Percentiles rank a stretch among this genome's conserved stretches.
Conservation (phyloP, 2,888 invertebrate genomes). For the Lepidocyrtoides sp. region DNA sequence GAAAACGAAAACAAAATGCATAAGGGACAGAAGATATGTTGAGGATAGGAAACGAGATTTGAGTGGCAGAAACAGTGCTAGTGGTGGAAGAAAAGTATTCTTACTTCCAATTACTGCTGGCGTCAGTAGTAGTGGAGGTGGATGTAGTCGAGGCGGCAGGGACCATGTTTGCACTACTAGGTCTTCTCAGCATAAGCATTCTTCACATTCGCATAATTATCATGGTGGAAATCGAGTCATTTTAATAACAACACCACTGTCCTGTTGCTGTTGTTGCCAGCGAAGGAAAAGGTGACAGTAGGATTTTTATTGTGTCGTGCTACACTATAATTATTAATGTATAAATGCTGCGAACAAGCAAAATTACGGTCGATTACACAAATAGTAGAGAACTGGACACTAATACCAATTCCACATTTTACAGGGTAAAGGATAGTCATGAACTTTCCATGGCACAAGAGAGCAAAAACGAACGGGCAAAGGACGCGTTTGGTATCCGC, state of each 20-base stretch:
- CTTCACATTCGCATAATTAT: constrained; percentile 58
- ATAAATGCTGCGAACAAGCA: background rate
- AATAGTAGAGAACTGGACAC: background rate
- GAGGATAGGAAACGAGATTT: constrained; percentile 13
- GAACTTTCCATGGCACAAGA: constrained; percentile 98
- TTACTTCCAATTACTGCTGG: constrained; percentile 51
- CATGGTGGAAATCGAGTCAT: constrained; percentile 79
- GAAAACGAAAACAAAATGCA: constrained; percentile 2
- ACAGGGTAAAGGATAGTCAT: constrained; percentile 97
- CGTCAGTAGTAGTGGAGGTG: constrained; percentile 7
- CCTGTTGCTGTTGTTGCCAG: constrained; percentile 82
- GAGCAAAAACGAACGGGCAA: constrained; percentile 96
- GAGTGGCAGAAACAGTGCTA: background rate
- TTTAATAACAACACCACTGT: constrained; percentile 81
- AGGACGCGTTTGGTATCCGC: constrained; percentile 98
- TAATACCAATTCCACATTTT: background rate
- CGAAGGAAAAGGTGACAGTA: constrained; percentile 74
- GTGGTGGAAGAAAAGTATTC: constrained; percentile 61
- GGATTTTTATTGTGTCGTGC: background rate
- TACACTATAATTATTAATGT: background rate
- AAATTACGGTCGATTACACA: background rate
- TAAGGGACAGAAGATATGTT: background rate
- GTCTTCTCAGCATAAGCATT: constrained; percentile 46
- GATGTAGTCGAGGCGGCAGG: constrained; percentile 20
- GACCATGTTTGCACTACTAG: constrained; percentile 40